A percentile compares a stretch with the other conserved stretches of the same genome.
Evolutionary conservation across 1,140 invertebrate species (phyloP).

Genomic region (Carcinoscorpius rotundicauda): DNA sequence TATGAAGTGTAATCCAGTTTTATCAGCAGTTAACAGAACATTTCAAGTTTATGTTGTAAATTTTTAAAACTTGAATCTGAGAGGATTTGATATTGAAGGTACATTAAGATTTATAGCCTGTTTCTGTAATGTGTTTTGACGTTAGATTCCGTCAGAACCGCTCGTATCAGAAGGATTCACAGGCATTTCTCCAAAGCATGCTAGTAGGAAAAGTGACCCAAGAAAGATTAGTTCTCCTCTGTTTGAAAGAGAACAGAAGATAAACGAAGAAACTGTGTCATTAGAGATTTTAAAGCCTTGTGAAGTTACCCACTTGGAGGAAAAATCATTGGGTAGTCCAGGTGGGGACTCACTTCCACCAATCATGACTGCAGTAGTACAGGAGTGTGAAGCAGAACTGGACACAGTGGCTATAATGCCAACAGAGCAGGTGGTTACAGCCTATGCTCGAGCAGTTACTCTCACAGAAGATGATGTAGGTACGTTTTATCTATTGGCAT

Average conservation of each 20-base stretch:
- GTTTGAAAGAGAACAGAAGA: constrained; percentile 4
- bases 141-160: too few species aligned
- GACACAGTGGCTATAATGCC: constrained; percentile 70
- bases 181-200: too few species aligned
- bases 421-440: constrained; percentile 56
- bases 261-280: not conserved
- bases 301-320: not conserved
- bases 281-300: too few species aligned
- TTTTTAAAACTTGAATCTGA: too few species aligned
- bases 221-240: not conserved
- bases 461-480: constrained; percentile 79
- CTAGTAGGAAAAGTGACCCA: not conserved
- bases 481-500: constrained; percentile 30
- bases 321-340: not conserved
- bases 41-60: too few species aligned
- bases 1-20: too few species aligned
- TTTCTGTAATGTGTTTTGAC: too few species aligned
- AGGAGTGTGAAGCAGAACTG: constrained; percentile 61
- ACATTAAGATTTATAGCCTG: too few species aligned
- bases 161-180: too few species aligned
- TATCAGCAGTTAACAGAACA: too few species aligned
- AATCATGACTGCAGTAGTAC: constrained; percentile 86
- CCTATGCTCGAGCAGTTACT: constrained; percentile 70
- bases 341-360: constrained; percentile 2
- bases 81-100: too few species aligned